Conservation (phyloP, 2,888 invertebrate species). For the Lasioglossum oenotherae region DNA sequence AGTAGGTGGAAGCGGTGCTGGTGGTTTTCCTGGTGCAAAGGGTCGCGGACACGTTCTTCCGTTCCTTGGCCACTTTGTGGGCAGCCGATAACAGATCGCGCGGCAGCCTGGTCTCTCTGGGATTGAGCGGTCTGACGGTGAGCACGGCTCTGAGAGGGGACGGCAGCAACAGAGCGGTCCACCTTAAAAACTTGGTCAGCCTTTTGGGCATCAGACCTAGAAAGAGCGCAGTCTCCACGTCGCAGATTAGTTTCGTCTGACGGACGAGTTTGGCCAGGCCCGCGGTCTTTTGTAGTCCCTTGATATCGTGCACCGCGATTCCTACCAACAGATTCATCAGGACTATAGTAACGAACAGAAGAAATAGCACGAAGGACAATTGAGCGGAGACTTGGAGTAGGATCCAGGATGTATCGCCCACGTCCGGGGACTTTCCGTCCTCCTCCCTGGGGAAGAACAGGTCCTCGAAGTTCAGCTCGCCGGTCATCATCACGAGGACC, state of each 20-base stretch:
- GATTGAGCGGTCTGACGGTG: constrained; percentile 93
- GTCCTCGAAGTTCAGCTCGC: constrained; percentile 92
- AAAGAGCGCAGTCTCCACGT: constrained; percentile 92
- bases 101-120: constrained; percentile 92
- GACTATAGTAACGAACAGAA: constrained; percentile 93
- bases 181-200: constrained; percentile 90
- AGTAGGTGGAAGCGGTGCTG: constrained; percentile 67
- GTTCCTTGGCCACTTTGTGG: constrained; percentile 92
- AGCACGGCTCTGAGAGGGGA: constrained; percentile 93
- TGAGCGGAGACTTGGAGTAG: constrained; percentile 92
- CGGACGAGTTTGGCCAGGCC: constrained; percentile 93
- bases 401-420: constrained; percentile 84
- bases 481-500: constrained; percentile 95
- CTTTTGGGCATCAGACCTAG: constrained; percentile 92
- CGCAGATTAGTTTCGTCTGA: constrained; percentile 94
- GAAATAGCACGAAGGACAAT: constrained; percentile 91
- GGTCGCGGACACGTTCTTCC: constrained; percentile 84
- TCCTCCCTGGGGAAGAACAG: constrained; percentile 87
- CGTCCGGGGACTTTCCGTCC: constrained; percentile 86
- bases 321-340: constrained; percentile 94
- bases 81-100: constrained; percentile 92
- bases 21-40: constrained; percentile 73
- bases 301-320: constrained; percentile 95
- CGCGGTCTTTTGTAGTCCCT: constrained; percentile 93
- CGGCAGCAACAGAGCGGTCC: constrained; percentile 92